Base-by-base conservation (phyloP, 30 jellyfish, hydroid and myxozoan species). In the Rhopilema esculentum region DNA sequence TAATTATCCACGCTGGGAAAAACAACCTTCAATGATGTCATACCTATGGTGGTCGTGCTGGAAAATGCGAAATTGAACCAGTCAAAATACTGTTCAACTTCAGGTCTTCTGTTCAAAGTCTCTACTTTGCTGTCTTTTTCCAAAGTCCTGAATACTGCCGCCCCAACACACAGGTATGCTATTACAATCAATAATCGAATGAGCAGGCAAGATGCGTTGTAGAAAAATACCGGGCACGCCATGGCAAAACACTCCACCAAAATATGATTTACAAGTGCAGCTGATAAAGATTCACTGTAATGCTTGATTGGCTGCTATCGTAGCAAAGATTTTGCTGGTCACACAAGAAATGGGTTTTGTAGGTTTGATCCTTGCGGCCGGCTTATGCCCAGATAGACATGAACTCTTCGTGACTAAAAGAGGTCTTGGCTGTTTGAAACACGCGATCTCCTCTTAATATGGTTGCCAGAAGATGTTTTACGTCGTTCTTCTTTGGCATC, bases 161-260 rank as follows among this genome's bases (percentile, higher is more conserved):
- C 96, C 0, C 96, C 96, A 78, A 88, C 91, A 69, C 88, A 88
- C 23, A 88, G 84, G 32, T 77, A 88, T 8, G 89, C 96, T 8
- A 78, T 24, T 30, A 78, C 87, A 26, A 78, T 88, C 63, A 88
- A 61, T 23, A 77, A 70, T 29, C 96, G 61, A 16, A 88, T 75
- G 7, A 77, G 77, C 68, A 78, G 30, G 48, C 96, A 88, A 25
- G 84, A 66, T n/a, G 72, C 22, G 28, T 77, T 71, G 82, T 24
- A 84, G 49, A 84, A 49, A 21, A 83, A 26, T 12, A 80, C 61
- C n/a, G 87, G 87, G 74, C 84, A 84, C 18, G 71, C 85, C 93
- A 84, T 84, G 57, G 57, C 57, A 40, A 40, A 12, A 40, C 9
- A 40, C 12, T 12, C 57, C 12, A 40, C 57, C 57, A 40, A 40